Base-by-base conservation (phyloP, 2,888 invertebrate genomes). In the Oithona nana region DNA sequence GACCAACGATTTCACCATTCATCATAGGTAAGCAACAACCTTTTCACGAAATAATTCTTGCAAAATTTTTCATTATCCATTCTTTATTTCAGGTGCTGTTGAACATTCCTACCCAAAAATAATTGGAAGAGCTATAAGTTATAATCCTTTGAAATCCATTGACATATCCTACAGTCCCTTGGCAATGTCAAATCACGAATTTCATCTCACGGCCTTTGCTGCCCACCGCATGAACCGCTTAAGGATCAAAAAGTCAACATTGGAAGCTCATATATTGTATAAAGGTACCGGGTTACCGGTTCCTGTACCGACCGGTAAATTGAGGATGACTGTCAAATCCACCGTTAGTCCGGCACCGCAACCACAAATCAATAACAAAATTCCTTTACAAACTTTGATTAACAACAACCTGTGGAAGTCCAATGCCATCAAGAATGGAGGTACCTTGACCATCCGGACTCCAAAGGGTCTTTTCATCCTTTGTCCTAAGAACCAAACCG, bases 1-100 rank as follows among this genome's bases (percentile, higher is more conserved):
- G 98, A 64, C 93, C 95, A 57, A 93, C 90, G 52, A 78, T 85
- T 61, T 93, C 97, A 57, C 94, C 98, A 65, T 89, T 95, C 76
- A 86, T 85, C 26, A 16, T 16, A 39, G 16, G 39, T 39, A 39
- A 39, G 39, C 16, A 39, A 39, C 39, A 16, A 16, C 16, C n/a
- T n/a, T n/a, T n/a, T n/a, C n/a, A n/a, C n/a, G n/a, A 39, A 16
- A 11, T 39, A 39, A 16, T 39, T 39, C 39, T 39, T 39, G 39
- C n/a, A n/a, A n/a, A n/a, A n/a, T n/a, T 39, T 39, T 39, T 39
- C 39, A 39, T 16, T 6, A 39, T 11, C 39, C 6, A 39, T 39
- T 39, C 39, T 11, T 39, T 39, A 16, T 39, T 39, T 39, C 39
- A 39, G 39, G 39, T 11, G 6, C 39, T 39, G 39, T 39, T 39